Percentiles rank a stretch among this genome's conserved stretches.
phyloP scores from a whole-genome alignment of 2,113 vertebrate genomes.

The Dasyurus viverrinus region DNA sequence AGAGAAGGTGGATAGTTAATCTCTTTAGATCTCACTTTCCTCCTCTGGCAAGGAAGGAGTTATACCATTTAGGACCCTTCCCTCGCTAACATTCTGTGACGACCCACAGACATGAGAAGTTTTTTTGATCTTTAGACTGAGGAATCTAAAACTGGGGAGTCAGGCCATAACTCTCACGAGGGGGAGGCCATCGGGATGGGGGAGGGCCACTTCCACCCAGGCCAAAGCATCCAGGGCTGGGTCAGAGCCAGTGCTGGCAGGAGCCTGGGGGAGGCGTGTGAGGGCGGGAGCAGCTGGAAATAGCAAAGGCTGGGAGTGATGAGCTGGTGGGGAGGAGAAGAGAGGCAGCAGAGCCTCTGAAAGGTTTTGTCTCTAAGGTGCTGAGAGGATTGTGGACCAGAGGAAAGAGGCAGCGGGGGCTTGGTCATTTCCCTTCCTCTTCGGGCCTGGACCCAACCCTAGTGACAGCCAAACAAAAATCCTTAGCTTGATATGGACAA shows the following conservation, averaged over 20 bases:
- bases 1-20: background rate
- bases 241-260: background rate
- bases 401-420: background rate
- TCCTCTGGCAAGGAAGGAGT: background rate
- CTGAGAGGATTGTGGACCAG: background rate
- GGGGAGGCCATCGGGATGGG: background rate
- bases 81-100: background rate
- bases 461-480: background rate
- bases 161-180: background rate
- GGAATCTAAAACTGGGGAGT: background rate
- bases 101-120: background rate
- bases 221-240: background rate
- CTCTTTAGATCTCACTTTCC: background rate
- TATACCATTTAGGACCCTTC: background rate
- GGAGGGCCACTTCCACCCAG: background rate
- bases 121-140: slow-evolving; percentile 22
- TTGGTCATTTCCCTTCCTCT: background rate
- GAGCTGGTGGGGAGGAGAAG: background rate
- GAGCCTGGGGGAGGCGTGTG: background rate
- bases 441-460: background rate
- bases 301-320: background rate
- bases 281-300: slow-evolving; percentile 18
- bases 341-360: background rate
- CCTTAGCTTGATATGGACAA: background rate
- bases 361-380: background rate